phyloP scores from a whole-genome alignment of 2,888 invertebrate species.

The Heteromyza rotundicornis region DNA sequence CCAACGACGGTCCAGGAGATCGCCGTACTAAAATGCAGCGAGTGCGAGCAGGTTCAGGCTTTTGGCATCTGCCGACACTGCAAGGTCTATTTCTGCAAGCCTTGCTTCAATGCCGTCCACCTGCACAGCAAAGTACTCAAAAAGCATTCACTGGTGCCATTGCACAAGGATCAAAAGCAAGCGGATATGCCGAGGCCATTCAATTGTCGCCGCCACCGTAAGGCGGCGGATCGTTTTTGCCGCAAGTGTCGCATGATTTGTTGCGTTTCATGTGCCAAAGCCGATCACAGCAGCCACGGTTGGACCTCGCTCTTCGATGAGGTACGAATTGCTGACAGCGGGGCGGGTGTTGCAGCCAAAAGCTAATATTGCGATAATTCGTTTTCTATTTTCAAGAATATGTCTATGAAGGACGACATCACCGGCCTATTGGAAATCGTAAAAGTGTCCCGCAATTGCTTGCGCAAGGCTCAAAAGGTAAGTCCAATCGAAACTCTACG shows the following conservation, averaged over 20 bases:
- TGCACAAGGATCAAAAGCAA: conserved; percentile 23
- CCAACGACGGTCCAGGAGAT: background rate
- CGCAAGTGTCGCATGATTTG: conserved; percentile 33
- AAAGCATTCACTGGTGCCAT: conserved; percentile 36
- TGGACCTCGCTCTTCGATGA: conserved; percentile 17
- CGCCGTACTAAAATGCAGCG: conserved; percentile 44
- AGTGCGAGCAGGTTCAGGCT: conserved; percentile 43
- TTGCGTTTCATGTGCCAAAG: conserved; percentile 41
- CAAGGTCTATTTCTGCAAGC: conserved; percentile 47
- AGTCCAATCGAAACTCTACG: no score
- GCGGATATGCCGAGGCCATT: conserved; percentile 29
- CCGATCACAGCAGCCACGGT: conserved; percentile 39
- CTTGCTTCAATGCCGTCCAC: conserved; percentile 53
- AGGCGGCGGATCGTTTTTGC: conserved; percentile 39
- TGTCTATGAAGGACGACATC: conserved; percentile 34
- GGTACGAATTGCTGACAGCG: conserved; percentile 9
- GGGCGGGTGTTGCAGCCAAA: no score
- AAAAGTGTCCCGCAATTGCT: conserved; percentile 37
- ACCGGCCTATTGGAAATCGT: conserved; percentile 38
- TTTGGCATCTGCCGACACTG: conserved; percentile 51
- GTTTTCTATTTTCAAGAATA: conserved; percentile 38
- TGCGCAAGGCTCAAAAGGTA: conserved; percentile 47
- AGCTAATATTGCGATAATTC: no score
- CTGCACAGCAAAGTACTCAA: conserved; percentile 50
- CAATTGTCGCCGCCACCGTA: conserved; percentile 40